Percentiles rank a stretch among this genome's conserved stretches.
phyloP scores from a whole-genome alignment of 2,888 invertebrate genomes.

The Agonopterix alstromeriana region DNA sequence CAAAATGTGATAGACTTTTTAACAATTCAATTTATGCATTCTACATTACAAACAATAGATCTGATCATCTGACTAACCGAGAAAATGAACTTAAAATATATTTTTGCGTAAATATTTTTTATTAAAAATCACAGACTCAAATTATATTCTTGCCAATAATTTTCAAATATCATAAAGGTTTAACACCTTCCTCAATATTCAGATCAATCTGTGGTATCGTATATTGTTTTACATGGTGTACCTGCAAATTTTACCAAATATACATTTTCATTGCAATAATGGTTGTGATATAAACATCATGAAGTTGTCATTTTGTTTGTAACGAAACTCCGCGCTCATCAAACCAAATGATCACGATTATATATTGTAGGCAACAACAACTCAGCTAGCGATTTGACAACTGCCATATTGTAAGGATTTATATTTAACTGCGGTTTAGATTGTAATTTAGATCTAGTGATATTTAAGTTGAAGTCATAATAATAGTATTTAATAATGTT shows the following conservation, averaged over 20 bases:
- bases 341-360: slow-evolving; percentile 46
- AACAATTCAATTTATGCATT: no score
- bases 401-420: slow-evolving; percentile 74
- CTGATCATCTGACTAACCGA: no score
- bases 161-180: background rate
- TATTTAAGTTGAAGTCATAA: slow-evolving; percentile 73
- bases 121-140: no score
- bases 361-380: slow-evolving; percentile 34
- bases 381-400: slow-evolving; percentile 74
- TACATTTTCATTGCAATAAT: slow-evolving; percentile 64
- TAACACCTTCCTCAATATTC: background rate
- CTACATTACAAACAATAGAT: no score
- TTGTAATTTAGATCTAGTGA: slow-evolving; percentile 26
- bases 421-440: slow-evolving; percentile 53
- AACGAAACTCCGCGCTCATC: slow-evolving; percentile 45
- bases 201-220: slow-evolving; percentile 22
- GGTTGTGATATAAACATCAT: slow-evolving; percentile 67
- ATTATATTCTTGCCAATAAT: slow-evolving; percentile 9
- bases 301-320: slow-evolving; percentile 47
- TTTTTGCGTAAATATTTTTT: no score
- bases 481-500: slow-evolving; percentile 70
- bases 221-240: slow-evolving; percentile 45
- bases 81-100: no score
- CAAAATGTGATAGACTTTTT: no score
- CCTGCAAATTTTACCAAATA: slow-evolving; percentile 65